phyloP scores from a whole-genome alignment of 2,797 vertebrate species.

The Steatocranus sp. region DNA sequence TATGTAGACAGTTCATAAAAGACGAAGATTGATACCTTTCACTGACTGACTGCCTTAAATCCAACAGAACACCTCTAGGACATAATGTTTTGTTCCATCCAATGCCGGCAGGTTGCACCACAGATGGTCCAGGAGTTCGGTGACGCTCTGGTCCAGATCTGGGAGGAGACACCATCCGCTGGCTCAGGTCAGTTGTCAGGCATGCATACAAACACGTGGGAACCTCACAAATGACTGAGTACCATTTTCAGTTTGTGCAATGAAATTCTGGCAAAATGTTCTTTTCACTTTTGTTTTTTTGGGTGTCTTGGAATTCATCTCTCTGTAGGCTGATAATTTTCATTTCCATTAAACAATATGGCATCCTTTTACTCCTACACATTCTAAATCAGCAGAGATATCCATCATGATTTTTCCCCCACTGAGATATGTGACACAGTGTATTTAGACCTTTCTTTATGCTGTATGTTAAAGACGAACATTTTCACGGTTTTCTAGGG shows the following conservation, averaged over 20 bases:
- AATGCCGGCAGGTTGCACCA: background rate
- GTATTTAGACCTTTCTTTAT: background rate
- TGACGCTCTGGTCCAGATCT: background rate
- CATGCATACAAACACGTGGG: background rate
- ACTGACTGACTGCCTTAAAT: background rate
- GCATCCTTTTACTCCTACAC: background rate
- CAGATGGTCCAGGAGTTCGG: background rate
- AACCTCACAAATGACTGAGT: background rate
- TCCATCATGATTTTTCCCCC: background rate
- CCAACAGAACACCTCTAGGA: background rate
- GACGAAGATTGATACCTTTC: background rate
- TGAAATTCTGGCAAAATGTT: background rate
- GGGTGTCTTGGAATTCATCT: background rate
- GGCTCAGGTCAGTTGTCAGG: background rate
- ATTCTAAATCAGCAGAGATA: background rate
- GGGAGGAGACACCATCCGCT: background rate
- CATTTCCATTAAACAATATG: background rate
- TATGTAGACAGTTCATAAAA: background rate
- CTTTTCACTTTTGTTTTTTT: background rate
- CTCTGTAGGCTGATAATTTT: background rate
- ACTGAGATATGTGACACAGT: background rate
- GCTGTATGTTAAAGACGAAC: background rate
- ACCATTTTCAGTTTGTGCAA: background rate
- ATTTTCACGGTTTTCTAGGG: background rate
- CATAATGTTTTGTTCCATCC: background rate